Evolutionary conservation across 2,797 vertebrate species (phyloP).

Genomic region (Discoglossus pictus): DNA sequence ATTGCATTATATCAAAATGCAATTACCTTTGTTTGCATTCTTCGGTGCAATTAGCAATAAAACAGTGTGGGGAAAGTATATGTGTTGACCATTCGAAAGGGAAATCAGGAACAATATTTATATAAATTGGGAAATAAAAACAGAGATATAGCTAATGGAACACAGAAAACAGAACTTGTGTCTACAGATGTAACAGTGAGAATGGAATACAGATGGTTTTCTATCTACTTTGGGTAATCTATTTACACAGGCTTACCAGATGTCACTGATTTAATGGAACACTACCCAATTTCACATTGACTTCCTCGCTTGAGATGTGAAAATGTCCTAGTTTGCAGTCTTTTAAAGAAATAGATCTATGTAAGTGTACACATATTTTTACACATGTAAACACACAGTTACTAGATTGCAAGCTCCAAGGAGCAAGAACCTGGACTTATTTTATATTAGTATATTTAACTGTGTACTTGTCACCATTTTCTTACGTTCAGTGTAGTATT

Average conservation of each 20-base stretch:
- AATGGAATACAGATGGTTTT: constrained; percentile 50
- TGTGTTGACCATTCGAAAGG: constrained; percentile 4
- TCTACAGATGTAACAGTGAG: constrained; percentile 41
- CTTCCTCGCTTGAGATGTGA: constrained; percentile 37
- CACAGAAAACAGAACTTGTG: constrained; percentile 28
- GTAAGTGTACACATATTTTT: no score
- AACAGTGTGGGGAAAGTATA: not conserved
- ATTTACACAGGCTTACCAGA: constrained; percentile 52
- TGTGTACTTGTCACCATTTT: no score
- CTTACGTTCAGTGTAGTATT: no score
- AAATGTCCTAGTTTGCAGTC: constrained; percentile 22
- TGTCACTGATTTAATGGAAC: constrained; percentile 52
- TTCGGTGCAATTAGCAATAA: not conserved
- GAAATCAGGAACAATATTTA: constrained; percentile 33
- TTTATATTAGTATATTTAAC: no score
- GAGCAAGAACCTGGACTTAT: no score
- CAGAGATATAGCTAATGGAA: constrained; percentile 36
- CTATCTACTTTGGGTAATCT: constrained; percentile 51
- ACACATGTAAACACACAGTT: no score
- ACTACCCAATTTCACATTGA: constrained; percentile 46
- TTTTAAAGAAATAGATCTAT: not conserved
- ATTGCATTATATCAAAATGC: constrained; percentile 33
- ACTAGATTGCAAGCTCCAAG: no score
- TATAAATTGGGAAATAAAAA: constrained; percentile 24
- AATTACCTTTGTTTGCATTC: constrained; percentile 3